Conservation (phyloP, 1,140 invertebrate genomes). For the Pantala flavescens region DNA sequence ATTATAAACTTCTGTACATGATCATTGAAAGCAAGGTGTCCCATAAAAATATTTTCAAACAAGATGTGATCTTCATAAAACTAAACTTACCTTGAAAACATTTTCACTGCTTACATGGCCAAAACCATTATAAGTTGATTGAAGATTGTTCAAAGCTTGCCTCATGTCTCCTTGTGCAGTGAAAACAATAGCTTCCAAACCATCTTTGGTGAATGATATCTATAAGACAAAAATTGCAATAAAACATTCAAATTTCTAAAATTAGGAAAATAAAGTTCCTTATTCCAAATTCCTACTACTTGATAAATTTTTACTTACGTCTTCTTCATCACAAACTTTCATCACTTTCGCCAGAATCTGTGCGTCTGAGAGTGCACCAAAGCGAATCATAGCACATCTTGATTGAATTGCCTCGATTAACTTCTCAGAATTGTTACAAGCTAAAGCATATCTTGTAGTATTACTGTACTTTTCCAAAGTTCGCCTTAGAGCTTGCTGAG, state of each 20-base stretch:
- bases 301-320: conserved; percentile 38
- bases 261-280: background rate
- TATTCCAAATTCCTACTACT: no score
- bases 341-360: conserved; percentile 74
- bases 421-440: conserved; percentile 98
- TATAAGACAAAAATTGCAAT: conserved; percentile 25
- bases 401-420: conserved; percentile 99
- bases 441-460: conserved; percentile 95
- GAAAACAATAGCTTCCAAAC: conserved; percentile 92
- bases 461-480: conserved; percentile 99
- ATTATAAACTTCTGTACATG: no score
- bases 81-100: conserved; percentile 77
- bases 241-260: background rate
- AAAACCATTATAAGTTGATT: conserved; percentile 94
- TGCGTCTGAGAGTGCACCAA: conserved; percentile 80
- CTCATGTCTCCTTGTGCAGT: conserved; percentile 98
- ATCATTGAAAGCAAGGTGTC: no score
- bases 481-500: conserved; percentile 90
- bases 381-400: conserved; percentile 93
- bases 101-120: conserved; percentile 82
- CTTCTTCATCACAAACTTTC: conserved; percentile 63
- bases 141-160: conserved; percentile 94
- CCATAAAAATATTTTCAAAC: no score
- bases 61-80: no score
- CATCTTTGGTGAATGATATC: conserved; percentile 83